These are phyloP conservation scores for Parapsyche elsis DNA, from an alignment of 1,140 invertebrate species.

Conservation along the genomic window DNA sequence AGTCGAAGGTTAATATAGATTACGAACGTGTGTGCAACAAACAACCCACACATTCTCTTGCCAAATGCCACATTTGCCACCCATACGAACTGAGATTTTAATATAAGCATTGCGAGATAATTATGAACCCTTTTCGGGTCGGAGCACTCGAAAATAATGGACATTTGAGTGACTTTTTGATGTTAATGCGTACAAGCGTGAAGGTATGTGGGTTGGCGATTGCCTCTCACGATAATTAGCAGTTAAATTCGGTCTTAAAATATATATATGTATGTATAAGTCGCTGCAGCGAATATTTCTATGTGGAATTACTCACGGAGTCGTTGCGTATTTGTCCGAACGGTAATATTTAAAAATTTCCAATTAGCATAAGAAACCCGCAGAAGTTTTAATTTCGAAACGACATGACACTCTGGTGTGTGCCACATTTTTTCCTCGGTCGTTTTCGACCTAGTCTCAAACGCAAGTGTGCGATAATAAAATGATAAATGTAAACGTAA, in stretches of 20 bases:
- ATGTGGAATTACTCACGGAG: too few species aligned
- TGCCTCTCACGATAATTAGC: too few species aligned
- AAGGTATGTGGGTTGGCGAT: too few species aligned
- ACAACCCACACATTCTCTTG: neutral
- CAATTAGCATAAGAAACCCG: constrained; percentile 24
- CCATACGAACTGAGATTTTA: neutral
- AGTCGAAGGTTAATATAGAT: neutral
- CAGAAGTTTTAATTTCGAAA: constrained; percentile 21
- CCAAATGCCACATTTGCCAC: neutral
- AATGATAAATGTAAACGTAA: neutral
- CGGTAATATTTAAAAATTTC: constrained; percentile 15
- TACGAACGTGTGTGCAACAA: neutral
- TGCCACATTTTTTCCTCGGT: constrained; percentile 7
- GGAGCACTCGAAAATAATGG: too few species aligned
- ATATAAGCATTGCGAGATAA: too few species aligned
- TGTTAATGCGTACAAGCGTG: too few species aligned
- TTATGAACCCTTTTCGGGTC: too few species aligned
- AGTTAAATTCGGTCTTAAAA: too few species aligned
- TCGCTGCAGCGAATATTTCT: too few species aligned
- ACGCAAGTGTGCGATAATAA: constrained; percentile 2
- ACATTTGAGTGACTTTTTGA: too few species aligned
- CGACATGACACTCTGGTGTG: neutral
- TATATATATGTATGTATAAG: too few species aligned
- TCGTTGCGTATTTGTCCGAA: neutral
- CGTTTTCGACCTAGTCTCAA: too few species aligned